Base-by-base conservation (phyloP, 2,113 vertebrate species). In the Urocolius indicus region DNA sequence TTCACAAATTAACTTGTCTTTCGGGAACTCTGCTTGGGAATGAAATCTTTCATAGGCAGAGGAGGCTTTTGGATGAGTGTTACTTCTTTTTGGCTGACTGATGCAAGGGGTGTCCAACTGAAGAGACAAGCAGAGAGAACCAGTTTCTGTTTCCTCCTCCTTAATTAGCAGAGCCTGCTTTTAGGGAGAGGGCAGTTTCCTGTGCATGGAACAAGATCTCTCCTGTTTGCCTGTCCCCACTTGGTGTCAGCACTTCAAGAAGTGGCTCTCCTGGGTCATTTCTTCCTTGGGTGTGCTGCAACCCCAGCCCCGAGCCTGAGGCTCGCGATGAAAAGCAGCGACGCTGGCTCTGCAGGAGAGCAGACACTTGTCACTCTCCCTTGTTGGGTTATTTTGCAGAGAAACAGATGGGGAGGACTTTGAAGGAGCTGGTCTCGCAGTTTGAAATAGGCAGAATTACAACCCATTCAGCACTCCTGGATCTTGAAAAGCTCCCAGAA, bases 381-480 rank as follows among this genome's bases (percentile, higher is more conserved):
- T 32, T 9, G 10, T 63, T 76, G 92, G 23, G 24, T 80, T 96
- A 7, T 80, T 92, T 97, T 96, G 34, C 95, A 99, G 99, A 96
- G 84, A 99, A 98, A 88, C 98, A 98, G 73, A 97, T 98, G 78
- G 99, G 99, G 26, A 98, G 99, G 46, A 99, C 97, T 41, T 91
- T 99, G 90, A 94, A 98, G 9, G 98, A 99, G 66, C 97, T 99
- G 89, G 97, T 99, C 45, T 58, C 94, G 1, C 98, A 99, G 94
- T 99, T 99, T 84, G 98, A 99, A 67, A 84, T 98, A 26, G 97
- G 97, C 73, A 99, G 98, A 89, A 97, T 99, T 66, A 99, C 98
- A 32, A 99, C 98, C 49, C 99, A 99, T 86, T 99, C 99, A 15
- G 99, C 99, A 41, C 96, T 99, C 36, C 96, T 99, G 93, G 99